phyloP scores from a whole-genome alignment of 2,113 vertebrate species.

The Spea multiplicata region DNA sequence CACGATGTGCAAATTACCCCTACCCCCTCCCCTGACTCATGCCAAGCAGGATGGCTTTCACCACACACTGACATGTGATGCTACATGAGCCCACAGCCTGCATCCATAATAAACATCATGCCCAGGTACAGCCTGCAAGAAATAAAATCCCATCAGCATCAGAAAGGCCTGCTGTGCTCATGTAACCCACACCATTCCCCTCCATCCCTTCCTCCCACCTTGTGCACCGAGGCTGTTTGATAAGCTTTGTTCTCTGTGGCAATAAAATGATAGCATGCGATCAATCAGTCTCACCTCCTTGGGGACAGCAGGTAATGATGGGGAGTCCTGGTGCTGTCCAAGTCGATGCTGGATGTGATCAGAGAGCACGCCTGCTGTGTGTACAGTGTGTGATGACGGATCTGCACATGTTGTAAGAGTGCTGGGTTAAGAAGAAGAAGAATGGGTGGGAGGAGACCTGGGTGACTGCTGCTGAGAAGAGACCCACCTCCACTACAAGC shows the following conservation, averaged over 20 bases:
- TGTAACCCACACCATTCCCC: not conserved
- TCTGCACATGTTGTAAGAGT: conserved; percentile 37
- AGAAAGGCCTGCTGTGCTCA: conserved; percentile 19
- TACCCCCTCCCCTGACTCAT: not conserved
- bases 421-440: conserved; percentile 37
- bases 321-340: not conserved
- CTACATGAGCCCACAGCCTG: not conserved
- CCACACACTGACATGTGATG: not conserved
- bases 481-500: conserved; percentile 23
- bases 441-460: conserved; percentile 37
- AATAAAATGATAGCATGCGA: not conserved
- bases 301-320: not conserved
- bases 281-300: conserved; percentile 19
- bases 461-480: conserved; percentile 9
- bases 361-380: conserved; percentile 42
- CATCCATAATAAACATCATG: not conserved
- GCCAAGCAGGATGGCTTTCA: not conserved
- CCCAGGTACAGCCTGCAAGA: not conserved
- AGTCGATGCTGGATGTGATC: not conserved
- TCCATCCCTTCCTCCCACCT: not conserved
- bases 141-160: conserved; percentile 25
- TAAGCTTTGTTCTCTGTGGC: conserved; percentile 3
- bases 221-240: not conserved
- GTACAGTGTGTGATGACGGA: conserved; percentile 34
- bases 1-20: not conserved